These are phyloP conservation scores for Bovichtus variegatus DNA, from an alignment of 2,797 vertebrate species.

Conservation along the genomic window DNA sequence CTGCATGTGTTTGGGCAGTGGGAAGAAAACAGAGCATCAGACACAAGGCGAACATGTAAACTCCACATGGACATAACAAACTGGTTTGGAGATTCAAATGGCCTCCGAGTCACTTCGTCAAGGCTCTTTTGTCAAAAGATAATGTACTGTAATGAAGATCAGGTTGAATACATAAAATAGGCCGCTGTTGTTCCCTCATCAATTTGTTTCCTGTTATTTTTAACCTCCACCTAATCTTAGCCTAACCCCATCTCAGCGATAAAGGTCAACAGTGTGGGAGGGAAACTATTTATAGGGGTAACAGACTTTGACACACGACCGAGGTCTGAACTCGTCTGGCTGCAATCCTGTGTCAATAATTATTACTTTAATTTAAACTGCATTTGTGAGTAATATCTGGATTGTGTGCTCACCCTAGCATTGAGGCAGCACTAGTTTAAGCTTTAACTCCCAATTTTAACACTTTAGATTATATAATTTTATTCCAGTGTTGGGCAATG, in stretches of 20 bases:
- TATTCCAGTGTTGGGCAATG: no score
- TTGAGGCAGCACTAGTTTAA: neutral
- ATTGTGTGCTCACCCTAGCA: neutral
- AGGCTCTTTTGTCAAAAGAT: neutral
- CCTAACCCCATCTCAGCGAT: neutral
- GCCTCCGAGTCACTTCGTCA: neutral
- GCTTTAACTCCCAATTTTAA: neutral
- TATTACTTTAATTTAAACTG: neutral
- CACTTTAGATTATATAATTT: no score
- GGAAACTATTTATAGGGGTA: no score
- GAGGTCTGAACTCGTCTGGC: neutral
- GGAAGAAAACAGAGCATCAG: neutral
- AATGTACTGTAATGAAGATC: neutral
- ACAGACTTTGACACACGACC: neutral
- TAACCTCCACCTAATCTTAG: neutral
- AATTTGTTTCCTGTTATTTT: neutral
- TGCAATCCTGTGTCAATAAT: neutral
- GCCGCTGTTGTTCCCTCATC: neutral
- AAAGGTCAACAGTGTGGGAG: neutral
- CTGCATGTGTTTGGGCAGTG: neutral
- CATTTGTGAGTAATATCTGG: neutral
- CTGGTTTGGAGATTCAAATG: slow-evolving; percentile 4
- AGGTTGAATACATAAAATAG: neutral
- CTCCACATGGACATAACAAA: neutral
- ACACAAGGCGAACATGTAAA: slow-evolving; percentile 16